Conservation (phyloP, 1,140 invertebrate genomes). For the Temnothorax longispinosus region DNA sequence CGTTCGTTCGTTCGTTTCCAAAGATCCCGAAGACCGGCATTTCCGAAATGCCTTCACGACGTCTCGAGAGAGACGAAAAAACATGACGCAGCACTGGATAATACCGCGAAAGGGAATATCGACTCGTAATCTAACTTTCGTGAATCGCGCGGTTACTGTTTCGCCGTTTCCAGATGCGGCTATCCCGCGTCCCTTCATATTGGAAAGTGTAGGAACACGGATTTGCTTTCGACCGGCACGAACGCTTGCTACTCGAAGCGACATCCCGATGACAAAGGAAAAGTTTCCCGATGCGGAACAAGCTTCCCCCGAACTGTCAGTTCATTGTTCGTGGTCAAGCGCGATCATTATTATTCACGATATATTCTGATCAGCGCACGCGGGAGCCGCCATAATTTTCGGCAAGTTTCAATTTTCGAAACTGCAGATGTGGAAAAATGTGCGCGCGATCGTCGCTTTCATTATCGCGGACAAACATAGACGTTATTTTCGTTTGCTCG, state of each 20-base stretch:
- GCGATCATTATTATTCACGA: conserved; percentile 37
- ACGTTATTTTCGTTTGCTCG: conserved; percentile 9
- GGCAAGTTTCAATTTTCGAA: conserved; percentile 14
- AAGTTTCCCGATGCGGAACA: conserved; percentile 53
- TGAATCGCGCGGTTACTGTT: conserved; percentile 36
- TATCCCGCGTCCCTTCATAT: conserved; percentile 44
- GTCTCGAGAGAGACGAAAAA: neutral
- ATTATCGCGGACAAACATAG: conserved; percentile 32
- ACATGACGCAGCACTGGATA: neutral
- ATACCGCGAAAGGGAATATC: neutral
- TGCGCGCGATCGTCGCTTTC: conserved; percentile 27
- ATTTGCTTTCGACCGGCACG: conserved; percentile 54
- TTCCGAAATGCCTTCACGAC: neutral
- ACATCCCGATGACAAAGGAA: conserved; percentile 54
- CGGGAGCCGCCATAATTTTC: conserved; percentile 20
- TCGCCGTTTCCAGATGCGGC: conserved; percentile 30
- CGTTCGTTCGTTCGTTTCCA: neutral
- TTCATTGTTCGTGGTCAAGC: conserved; percentile 23
- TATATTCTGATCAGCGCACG: conserved; percentile 15
- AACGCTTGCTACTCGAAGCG: conserved; percentile 44
- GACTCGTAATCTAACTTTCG: conserved; percentile 50
- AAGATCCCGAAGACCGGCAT: neutral
- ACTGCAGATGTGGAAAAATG: neutral
- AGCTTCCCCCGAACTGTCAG: conserved; percentile 27
- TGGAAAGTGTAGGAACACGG: conserved; percentile 56